phyloP scores from a whole-genome alignment of 2,888 invertebrate species.

The Parelbella ahira region DNA sequence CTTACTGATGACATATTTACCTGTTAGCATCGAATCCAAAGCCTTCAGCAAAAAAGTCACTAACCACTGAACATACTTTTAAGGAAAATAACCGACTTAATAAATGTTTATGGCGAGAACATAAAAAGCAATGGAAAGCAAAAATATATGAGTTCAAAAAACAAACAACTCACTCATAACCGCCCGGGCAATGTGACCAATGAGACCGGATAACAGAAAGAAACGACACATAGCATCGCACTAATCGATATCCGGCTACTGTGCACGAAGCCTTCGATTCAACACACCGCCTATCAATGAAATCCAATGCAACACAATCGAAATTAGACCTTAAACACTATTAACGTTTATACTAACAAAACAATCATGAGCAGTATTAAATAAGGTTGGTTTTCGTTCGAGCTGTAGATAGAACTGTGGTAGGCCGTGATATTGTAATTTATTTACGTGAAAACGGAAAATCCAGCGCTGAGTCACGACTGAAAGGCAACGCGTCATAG shows the following conservation, averaged over 20 bases:
- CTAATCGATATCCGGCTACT: constrained; percentile 28
- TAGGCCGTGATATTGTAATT: constrained; percentile 20
- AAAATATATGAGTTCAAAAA: too few relatives aligned
- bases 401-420: too few relatives aligned
- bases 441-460: constrained; percentile 30
- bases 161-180: too few relatives aligned
- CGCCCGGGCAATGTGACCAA: constrained; percentile 23
- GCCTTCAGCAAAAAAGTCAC: too few relatives aligned
- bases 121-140: too few relatives aligned
- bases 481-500: constrained; percentile 23
- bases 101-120: too few relatives aligned
- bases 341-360: background rate
- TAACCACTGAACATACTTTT: too few relatives aligned
- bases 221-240: constrained; percentile 31
- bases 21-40: too few relatives aligned
- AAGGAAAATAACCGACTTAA: too few relatives aligned
- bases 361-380: background rate
- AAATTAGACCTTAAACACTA: constrained; percentile 9
- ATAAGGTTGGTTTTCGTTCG: constrained; percentile 14
- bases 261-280: too few relatives aligned
- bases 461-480: constrained; percentile 30
- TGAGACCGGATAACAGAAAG: constrained; percentile 25
- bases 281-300: constrained; percentile 14
- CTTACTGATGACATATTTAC: too few relatives aligned
- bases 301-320: background rate